Percentiles rank a stretch among this genome's conserved stretches.
Conservation (phyloP, 2,888 invertebrate genomes). For the Diaprepes abbreviatus region DNA sequence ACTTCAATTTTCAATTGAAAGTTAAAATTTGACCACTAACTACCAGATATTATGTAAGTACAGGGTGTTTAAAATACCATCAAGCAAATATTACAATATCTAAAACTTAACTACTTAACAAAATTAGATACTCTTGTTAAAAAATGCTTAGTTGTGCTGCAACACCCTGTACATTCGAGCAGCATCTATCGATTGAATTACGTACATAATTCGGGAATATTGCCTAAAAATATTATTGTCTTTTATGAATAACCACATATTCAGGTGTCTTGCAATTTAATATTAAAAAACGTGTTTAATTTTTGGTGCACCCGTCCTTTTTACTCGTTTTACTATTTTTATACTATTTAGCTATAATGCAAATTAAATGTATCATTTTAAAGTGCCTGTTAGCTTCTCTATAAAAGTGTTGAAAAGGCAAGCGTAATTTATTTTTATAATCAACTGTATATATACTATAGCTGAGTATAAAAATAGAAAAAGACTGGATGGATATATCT, state of each 20-base stretch:
- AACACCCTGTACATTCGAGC: constrained; percentile 8
- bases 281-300: background rate
- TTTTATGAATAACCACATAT: constrained; percentile 30
- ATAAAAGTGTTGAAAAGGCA: too few relatives aligned
- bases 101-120: too few relatives aligned
- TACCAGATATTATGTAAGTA: constrained; percentile 2
- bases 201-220: constrained; percentile 41
- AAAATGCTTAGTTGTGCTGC: background rate
- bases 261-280: constrained; percentile 21
- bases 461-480: too few relatives aligned
- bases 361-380: too few relatives aligned
- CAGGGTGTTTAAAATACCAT: constrained; percentile 20
- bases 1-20: too few relatives aligned
- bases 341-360: too few relatives aligned
- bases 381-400: too few relatives aligned
- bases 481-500: too few relatives aligned
- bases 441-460: too few relatives aligned
- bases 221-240: constrained; percentile 45
- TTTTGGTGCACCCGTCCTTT: background rate
- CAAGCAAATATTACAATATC: background rate
- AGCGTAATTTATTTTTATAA: too few relatives aligned
- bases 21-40: constrained; percentile 5
- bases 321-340: too few relatives aligned
- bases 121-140: too few relatives aligned
- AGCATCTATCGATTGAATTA: constrained; percentile 4